These are phyloP conservation scores for Oceanodroma tethys DNA, from an alignment of 2,113 vertebrate genomes.

Conservation along the genomic window DNA sequence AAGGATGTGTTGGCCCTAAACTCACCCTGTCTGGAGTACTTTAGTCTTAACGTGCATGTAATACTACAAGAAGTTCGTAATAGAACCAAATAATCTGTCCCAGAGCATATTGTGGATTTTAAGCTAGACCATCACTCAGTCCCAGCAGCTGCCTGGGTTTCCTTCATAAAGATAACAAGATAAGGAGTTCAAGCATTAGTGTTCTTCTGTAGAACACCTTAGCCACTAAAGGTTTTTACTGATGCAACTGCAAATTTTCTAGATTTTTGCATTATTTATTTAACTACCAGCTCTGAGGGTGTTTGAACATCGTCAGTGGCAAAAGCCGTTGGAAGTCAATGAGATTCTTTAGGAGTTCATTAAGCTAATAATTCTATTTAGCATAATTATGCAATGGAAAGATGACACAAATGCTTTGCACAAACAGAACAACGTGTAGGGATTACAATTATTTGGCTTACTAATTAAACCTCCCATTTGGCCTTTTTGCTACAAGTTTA, in stretches of 20 bases:
- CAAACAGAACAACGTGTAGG: not conserved
- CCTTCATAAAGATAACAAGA: not conserved
- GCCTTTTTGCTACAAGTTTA: not conserved
- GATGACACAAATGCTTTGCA: not conserved
- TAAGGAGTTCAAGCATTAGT: not conserved
- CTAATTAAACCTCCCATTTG: slow-evolving; percentile 15
- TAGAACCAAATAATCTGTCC: not conserved
- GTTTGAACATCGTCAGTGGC: not conserved
- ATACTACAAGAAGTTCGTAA: not conserved
- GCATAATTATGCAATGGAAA: not conserved
- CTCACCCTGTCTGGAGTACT: not conserved
- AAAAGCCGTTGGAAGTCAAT: not conserved
- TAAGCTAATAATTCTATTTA: not conserved
- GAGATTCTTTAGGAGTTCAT: not conserved
- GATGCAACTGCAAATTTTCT: not conserved
- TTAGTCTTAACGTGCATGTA: not conserved
- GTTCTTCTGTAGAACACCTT: not conserved
- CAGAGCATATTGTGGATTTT: not conserved
- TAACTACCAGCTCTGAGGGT: not conserved
- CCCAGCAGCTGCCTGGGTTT: not conserved
- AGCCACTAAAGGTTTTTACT: not conserved
- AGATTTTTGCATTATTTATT: not conserved
- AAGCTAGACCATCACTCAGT: not conserved
- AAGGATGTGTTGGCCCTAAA: not conserved
- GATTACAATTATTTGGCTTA: not conserved